phyloP scores from a whole-genome alignment of 1,140 invertebrate genomes.

The Apis florea region DNA sequence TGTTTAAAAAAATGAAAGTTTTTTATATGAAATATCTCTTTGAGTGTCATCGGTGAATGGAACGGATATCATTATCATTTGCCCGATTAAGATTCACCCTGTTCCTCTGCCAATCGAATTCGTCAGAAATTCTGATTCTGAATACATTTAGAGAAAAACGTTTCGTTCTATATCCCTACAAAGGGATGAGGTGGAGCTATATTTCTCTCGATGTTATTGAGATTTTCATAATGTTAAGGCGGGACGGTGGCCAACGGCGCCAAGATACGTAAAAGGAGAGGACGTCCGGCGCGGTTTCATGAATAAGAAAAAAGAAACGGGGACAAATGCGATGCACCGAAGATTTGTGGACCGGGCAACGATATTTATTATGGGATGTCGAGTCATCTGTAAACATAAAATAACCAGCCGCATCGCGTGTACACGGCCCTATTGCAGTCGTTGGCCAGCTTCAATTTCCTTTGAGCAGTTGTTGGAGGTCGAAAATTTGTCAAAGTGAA shows the following conservation, averaged over 20 bases:
- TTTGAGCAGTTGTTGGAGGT: not conserved
- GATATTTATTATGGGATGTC: constrained; percentile 47
- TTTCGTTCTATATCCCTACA: too few species aligned
- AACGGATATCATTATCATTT: too few species aligned
- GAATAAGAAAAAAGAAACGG: constrained; percentile 26
- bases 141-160: too few species aligned
- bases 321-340: constrained; percentile 23
- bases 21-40: not conserved
- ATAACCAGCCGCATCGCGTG: constrained; percentile 49
- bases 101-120: too few species aligned
- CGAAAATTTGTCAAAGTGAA: constrained; percentile 44
- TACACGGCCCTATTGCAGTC: constrained; percentile 13
- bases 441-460: constrained; percentile 40
- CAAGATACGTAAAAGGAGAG: constrained; percentile 14
- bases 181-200: too few species aligned
- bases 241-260: not conserved
- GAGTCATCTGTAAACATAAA: constrained; percentile 59
- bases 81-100: too few species aligned
- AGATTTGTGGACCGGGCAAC: constrained; percentile 45
- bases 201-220: not conserved
- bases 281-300: not conserved
- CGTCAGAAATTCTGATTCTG: too few species aligned
- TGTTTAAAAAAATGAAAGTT: not conserved
- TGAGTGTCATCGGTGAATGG: too few species aligned
- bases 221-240: constrained; percentile 1